Evolutionary conservation across 2,888 invertebrate species (phyloP), one percentile per base, ranked within the genome.

Genomic region (Brenthis ino): DNA sequence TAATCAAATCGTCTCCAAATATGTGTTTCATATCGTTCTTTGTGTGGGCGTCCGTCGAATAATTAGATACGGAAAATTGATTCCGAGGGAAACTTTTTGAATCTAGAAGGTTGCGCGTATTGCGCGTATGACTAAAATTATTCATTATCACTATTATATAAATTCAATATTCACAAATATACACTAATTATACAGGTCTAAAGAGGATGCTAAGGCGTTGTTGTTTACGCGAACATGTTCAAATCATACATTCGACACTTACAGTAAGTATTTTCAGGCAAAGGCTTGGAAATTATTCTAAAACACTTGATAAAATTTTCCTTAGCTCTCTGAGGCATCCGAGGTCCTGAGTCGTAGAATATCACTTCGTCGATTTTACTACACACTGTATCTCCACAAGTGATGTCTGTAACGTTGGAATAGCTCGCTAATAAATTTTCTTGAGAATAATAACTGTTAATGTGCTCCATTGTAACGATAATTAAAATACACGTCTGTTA

Each of bases 391-490:
- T 82, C 82, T 77, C 85, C 80, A 80, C 81, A 80, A 74, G 79
- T 77, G 76, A 80, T 77, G 74, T 76, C 73, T 79, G 80, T 77
- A 78, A 80, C 80, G 76, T 80, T 76, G 75, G 77, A 76, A 80
- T 74, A 77, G 86, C 83, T 84, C 75, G 80, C 73, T 76, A 80
- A 83, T 80, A 86, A 83, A 82, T 79, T 83, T 80, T 81, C 76
- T 81, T 85, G 82, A 77, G 78, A 83, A 83, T 81, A 80, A 73
- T 79, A 72, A 79, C 83, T 82, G 82, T 83, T 88, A 76, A 80
- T 79, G 78, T 80, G 86, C 92, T 92, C 92, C 92, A 93, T 93
- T 89, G 80, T 93, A 82, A 80, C 81, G 77, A 85, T 80, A 84
- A 82, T 82, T 80, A 73, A 78, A 84, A 82, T 80, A 87, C 85